These are phyloP conservation scores for Spongilla lacustris DNA, from an alignment of 37 sponge, comb jelly and placozoan species.

Conservation along the genomic window DNA sequence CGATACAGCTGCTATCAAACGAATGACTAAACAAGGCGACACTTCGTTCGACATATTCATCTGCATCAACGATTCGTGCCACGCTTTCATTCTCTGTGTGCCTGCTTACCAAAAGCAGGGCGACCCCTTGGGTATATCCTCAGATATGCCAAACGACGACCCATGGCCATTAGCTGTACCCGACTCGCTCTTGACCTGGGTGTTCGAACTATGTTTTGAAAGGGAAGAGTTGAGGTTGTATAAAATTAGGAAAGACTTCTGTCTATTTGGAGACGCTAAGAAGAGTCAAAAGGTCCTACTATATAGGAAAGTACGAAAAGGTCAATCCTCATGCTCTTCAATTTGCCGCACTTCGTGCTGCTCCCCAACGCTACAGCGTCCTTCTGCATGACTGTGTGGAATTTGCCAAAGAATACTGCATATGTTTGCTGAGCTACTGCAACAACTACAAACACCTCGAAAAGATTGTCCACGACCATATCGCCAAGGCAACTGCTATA, in stretches of 20 bases:
- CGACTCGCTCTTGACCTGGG: constrained; percentile 42
- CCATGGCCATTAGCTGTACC: constrained; percentile 26
- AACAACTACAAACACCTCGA: background rate
- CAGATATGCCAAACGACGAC: constrained; percentile 20
- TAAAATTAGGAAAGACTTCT: constrained; percentile 43
- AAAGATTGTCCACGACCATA: too few species aligned
- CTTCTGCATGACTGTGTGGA: constrained; percentile 66
- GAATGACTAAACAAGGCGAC: constrained; percentile 7
- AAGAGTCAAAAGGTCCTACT: constrained; percentile 34
- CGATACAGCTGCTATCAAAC: background rate
- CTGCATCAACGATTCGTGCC: constrained; percentile 49
- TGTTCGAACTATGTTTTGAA: constrained; percentile 53
- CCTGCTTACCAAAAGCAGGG: background rate
- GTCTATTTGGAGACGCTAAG: constrained; percentile 44
- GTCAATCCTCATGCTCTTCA: constrained; percentile 26
- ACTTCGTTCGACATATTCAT: constrained; percentile 45
- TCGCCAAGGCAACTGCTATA: constrained; percentile 23
- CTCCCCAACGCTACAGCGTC: constrained; percentile 66
- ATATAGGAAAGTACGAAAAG: constrained; percentile 43
- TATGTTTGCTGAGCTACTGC: constrained; percentile 53
- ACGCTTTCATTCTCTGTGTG: constrained; percentile 64
- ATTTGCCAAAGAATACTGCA: constrained; percentile 68
- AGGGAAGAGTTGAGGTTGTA: constrained; percentile 30
- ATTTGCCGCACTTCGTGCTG: constrained; percentile 62
- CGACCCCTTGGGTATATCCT: background rate